Conservation (phyloP, 2,113 vertebrate genomes). For the Sinocyclocheilus rhinocerous region DNA sequence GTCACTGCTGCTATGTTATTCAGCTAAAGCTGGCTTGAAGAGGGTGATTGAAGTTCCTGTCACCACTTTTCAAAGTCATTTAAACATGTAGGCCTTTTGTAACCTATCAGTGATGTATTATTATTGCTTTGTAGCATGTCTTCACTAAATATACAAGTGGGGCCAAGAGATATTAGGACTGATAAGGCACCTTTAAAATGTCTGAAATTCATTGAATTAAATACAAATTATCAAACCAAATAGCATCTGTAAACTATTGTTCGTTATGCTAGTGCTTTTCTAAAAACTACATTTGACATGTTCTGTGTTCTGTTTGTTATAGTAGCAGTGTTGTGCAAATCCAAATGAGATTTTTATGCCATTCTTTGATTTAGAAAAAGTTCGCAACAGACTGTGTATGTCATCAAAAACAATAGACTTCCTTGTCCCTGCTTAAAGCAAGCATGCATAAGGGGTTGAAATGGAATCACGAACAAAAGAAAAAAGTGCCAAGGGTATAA, state of each 20-base stretch:
- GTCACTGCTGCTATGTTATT: not conserved
- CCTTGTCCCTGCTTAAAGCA: not conserved
- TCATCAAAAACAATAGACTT: conserved; percentile 5
- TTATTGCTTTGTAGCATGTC: not conserved
- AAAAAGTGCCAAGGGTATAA: not conserved
- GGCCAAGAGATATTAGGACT: no score
- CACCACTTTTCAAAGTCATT: not conserved
- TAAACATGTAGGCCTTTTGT: not conserved
- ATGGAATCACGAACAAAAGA: not conserved
- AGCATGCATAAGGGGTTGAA: not conserved
- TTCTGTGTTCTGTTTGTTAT: no score
- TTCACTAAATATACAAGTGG: not conserved
- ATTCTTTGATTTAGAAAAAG: no score
- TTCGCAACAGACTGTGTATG: not conserved
- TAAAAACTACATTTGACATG: no score
- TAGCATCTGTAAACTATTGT: no score
- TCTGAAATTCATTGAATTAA: no score
- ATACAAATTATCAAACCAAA: no score
- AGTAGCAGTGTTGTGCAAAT: not conserved
- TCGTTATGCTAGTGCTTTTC: no score
- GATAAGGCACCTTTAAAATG: no score
- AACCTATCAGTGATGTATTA: not conserved
- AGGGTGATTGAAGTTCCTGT: not conserved
- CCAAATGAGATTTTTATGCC: not conserved
- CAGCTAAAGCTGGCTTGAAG: not conserved